These are phyloP conservation scores for Drosophila lutescens DNA, from an alignment of 2,888 invertebrate species.

Conservation along the genomic window DNA sequence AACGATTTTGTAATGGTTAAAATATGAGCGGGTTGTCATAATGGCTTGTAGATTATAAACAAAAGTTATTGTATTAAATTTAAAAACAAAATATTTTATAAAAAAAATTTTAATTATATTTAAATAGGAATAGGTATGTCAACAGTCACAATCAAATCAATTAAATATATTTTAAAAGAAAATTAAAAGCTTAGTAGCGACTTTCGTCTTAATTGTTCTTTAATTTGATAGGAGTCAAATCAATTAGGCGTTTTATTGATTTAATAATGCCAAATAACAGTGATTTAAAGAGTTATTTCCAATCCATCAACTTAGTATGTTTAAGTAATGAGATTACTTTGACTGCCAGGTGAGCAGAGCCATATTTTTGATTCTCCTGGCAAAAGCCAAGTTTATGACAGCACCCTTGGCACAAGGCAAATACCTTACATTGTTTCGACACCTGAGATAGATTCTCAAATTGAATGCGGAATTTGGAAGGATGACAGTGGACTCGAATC, in stretches of 20 bases:
- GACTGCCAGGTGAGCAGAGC: background rate
- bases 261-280: background rate
- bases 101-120: no score
- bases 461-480: conserved; percentile 22
- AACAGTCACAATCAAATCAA: no score
- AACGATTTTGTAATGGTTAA: background rate
- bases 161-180: no score
- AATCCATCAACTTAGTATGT: background rate
- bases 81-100: no score
- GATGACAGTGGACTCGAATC: conserved; percentile 3
- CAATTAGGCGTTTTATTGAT: no score
- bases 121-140: no score
- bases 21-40: no score
- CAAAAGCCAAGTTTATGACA: conserved; percentile 44
- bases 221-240: no score
- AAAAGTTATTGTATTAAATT: no score
- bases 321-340: conserved; percentile 27
- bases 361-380: conserved; percentile 15
- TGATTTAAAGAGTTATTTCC: background rate
- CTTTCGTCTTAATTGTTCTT: no score
- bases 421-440: conserved; percentile 57
- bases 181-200: no score
- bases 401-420: conserved; percentile 13
- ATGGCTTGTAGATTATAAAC: no score
- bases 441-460: conserved; percentile 30